Evolutionary conservation across 1,140 invertebrate species (phyloP).

Genomic region (Archivesica marissinica): DNA sequence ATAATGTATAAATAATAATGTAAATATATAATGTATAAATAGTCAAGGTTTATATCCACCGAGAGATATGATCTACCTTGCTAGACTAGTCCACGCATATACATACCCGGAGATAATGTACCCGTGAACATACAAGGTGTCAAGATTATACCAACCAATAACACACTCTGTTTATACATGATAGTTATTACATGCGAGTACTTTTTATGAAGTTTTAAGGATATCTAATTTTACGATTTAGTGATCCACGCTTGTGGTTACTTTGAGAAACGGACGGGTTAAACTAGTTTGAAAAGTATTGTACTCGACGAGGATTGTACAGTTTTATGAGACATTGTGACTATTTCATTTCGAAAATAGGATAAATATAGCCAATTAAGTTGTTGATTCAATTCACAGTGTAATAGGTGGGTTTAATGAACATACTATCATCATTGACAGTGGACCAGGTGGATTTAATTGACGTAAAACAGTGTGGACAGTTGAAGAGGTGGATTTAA

Average conservation of each 20-base stretch:
- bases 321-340: background rate
- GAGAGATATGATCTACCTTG: background rate
- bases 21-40: too few relatives aligned
- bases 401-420: background rate
- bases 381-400: background rate
- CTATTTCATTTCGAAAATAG: background rate
- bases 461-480: too few relatives aligned
- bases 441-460: too few relatives aligned
- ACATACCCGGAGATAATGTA: slow-evolving; percentile 7
- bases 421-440: too few relatives aligned
- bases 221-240: slow-evolving; percentile 15
- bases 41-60: too few relatives aligned
- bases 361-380: slow-evolving; percentile 5
- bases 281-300: slow-evolving; percentile 18
- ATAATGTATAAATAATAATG: too few relatives aligned
- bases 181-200: slow-evolving; percentile 7
- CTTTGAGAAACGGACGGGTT: background rate
- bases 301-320: too few relatives aligned
- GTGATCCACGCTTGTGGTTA: background rate
- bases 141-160: slow-evolving; percentile 10
- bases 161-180: slow-evolving; percentile 2
- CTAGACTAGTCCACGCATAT: background rate
- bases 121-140: background rate
- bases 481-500: too few relatives aligned
- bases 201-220: background rate